These are phyloP conservation scores for Lycia hirtaria DNA, from an alignment of 2,888 invertebrate species.

Conservation along the genomic window DNA sequence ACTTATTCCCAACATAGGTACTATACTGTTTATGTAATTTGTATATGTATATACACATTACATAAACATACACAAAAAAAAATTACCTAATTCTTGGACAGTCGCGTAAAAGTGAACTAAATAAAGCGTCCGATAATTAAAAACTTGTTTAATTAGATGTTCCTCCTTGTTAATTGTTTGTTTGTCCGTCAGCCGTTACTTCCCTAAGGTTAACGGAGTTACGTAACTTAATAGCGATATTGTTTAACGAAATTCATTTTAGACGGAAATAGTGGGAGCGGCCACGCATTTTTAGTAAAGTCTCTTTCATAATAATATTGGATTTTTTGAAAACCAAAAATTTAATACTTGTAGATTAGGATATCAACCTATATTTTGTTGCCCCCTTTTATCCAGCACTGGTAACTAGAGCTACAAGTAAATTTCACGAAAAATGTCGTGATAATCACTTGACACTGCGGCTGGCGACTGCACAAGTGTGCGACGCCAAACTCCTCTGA, in stretches of 20 bases:
- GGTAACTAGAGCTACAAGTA: too few relatives aligned
- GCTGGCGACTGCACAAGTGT: too few relatives aligned
- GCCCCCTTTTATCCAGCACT: too few relatives aligned
- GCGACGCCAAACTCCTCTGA: too few relatives aligned
- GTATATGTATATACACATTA: too few relatives aligned
- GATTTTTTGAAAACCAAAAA: background rate
- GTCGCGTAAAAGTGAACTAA: background rate
- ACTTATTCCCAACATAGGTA: too few relatives aligned
- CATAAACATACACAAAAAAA: background rate
- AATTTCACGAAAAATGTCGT: too few relatives aligned
- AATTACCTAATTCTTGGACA: background rate
- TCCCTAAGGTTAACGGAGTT: slow-evolving; percentile 24
- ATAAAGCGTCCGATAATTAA: slow-evolving; percentile 1
- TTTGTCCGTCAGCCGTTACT: slow-evolving; percentile 15
- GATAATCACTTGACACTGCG: too few relatives aligned
- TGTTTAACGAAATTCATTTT: slow-evolving; percentile 32
- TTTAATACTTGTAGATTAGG: too few relatives aligned
- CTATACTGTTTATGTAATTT: too few relatives aligned
- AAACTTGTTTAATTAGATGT: slow-evolving; percentile 1
- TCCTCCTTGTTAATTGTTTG: slow-evolving; percentile 15
- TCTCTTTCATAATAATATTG: too few relatives aligned
- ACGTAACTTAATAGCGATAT: slow-evolving; percentile 26
- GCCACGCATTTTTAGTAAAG: background rate
- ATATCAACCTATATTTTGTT: too few relatives aligned
- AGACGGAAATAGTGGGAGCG: slow-evolving; percentile 1